These are phyloP conservation scores for Anoplolepis gracilipes DNA, from an alignment of 1,140 invertebrate species.

Conservation along the genomic window DNA sequence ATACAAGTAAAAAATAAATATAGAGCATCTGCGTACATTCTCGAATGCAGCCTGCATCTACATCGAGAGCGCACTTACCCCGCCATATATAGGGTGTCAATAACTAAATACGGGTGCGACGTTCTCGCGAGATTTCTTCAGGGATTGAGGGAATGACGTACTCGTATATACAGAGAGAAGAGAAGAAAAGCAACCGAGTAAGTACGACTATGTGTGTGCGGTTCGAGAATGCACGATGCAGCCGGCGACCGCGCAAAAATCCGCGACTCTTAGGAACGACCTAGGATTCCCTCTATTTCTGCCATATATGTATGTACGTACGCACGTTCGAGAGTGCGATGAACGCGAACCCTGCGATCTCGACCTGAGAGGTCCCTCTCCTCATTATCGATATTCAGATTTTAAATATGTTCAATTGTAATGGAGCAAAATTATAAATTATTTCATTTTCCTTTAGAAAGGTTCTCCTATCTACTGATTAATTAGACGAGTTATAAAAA, in stretches of 20 bases:
- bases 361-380: background rate
- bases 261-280: constrained; percentile 67
- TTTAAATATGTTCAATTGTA: background rate
- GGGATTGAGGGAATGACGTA: constrained; percentile 32
- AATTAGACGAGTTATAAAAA: background rate
- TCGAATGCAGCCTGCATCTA: background rate
- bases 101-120: constrained; percentile 67
- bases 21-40: background rate
- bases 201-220: constrained; percentile 57
- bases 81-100: constrained; percentile 34
- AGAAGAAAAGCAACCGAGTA: constrained; percentile 27
- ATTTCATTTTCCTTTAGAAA: background rate
- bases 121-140: constrained; percentile 16
- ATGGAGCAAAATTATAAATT: background rate
- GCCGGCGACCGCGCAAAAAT: constrained; percentile 63
- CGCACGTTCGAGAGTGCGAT: constrained; percentile 2
- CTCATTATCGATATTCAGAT: background rate
- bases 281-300: constrained; percentile 52
- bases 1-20: background rate
- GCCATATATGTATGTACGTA: constrained; percentile 62
- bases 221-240: constrained; percentile 62
- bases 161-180: constrained; percentile 40
- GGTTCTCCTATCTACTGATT: background rate
- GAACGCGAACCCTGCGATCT: constrained; percentile 31
- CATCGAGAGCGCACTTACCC: background rate